phyloP scores from a whole-genome alignment of 2,797 vertebrate genomes.

The Sebastes matsubarae region DNA sequence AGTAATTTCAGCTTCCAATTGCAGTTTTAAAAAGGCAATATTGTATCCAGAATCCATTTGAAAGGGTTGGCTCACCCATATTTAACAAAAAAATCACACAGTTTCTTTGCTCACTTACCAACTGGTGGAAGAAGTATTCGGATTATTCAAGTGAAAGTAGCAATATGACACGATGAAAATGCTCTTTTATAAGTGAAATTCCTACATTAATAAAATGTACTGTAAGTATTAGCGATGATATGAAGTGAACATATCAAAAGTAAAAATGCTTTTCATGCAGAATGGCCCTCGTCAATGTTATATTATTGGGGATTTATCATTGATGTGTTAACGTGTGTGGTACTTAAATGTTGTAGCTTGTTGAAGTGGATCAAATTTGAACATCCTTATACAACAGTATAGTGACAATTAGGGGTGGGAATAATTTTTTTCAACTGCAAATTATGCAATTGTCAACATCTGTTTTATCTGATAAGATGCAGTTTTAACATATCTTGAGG shows the following conservation, averaged over 20 bases:
- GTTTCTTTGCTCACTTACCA: background rate
- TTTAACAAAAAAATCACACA: slow-evolving; percentile 6
- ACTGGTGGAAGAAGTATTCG: background rate
- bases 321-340: background rate
- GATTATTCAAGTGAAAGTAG: background rate
- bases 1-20: slow-evolving; percentile 39
- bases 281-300: background rate
- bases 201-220: background rate
- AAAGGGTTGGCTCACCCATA: background rate
- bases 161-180: background rate
- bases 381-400: background rate
- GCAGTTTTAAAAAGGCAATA: slow-evolving; percentile 33
- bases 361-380: background rate
- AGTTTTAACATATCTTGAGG: too few species aligned
- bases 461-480: too few species aligned
- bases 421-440: too few species aligned
- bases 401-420: background rate
- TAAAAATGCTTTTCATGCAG: background rate
- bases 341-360: background rate
- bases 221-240: background rate
- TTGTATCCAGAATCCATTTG: slow-evolving; percentile 23
- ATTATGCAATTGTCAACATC: too few species aligned
- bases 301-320: background rate
- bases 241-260: background rate
- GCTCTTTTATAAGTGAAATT: background rate